Evolutionary conservation across 2,888 invertebrate species (phyloP).

Genomic region (Zygaena filipendulae): DNA sequence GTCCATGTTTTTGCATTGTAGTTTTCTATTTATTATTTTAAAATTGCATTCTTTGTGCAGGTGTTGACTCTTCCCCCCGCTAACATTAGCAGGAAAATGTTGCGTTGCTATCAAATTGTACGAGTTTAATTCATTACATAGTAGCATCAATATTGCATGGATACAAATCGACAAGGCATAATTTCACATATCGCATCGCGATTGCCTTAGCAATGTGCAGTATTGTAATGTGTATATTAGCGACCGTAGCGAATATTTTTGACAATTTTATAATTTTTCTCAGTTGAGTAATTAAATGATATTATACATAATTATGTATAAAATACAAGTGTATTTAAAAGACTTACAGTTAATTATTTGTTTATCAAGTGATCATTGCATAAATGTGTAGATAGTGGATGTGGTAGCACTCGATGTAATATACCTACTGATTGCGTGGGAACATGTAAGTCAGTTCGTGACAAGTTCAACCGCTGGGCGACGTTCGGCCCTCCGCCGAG

Average conservation of each 20-base stretch:
- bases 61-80: constrained; percentile 64
- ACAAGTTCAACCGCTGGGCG: constrained; percentile 13
- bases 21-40: constrained; percentile 50
- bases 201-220: constrained; percentile 35
- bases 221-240: constrained; percentile 15
- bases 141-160: constrained; percentile 46
- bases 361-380: constrained; percentile 43
- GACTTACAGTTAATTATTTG: constrained; percentile 49
- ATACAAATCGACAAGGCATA: constrained; percentile 43
- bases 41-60: constrained; percentile 66
- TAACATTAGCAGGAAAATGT: constrained; percentile 68
- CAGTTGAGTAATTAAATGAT: constrained; percentile 14
- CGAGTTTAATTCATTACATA: constrained; percentile 30
- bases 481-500: constrained; percentile 11
- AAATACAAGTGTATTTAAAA: constrained; percentile 18
- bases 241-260: no score
- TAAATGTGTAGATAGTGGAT: constrained; percentile 53
- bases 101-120: constrained; percentile 56
- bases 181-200: constrained; percentile 41
- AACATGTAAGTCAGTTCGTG: not conserved
- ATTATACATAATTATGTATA: constrained; percentile 6
- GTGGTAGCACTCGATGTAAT: constrained; percentile 44
- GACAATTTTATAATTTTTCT: constrained; percentile 22
- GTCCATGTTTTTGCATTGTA: constrained; percentile 62
- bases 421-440: constrained; percentile 10